Conservation (phyloP, 2,113 vertebrate species). For the Ahaetulla prasina region DNA sequence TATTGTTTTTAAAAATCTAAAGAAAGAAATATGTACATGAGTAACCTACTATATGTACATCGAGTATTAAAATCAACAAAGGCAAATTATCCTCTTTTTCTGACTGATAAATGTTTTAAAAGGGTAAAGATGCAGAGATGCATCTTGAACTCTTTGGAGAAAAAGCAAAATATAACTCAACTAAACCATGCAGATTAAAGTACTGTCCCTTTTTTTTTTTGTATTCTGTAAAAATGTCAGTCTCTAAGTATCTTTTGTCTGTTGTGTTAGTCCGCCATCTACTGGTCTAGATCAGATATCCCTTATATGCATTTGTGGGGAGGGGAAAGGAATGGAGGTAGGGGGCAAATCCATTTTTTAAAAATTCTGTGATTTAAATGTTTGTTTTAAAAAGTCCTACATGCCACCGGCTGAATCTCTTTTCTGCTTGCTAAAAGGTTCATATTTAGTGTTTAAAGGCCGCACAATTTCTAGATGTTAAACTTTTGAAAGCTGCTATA, state of each 20-base stretch:
- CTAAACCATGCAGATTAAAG: neutral
- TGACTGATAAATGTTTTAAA: neutral
- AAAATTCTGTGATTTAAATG: neutral
- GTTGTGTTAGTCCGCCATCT: conserved; percentile 38
- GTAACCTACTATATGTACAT: neutral
- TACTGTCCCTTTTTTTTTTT: neutral
- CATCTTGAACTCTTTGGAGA: neutral
- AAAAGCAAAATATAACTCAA: neutral
- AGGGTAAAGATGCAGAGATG: neutral
- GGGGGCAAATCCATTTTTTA: neutral
- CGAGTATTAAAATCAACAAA: neutral
- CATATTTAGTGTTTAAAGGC: neutral
- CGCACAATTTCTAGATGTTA: neutral
- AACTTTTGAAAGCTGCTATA: neutral
- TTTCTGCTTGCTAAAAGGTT: neutral
- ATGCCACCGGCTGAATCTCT: neutral
- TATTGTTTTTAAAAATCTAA: neutral
- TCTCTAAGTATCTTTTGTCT: rapidly evolving
- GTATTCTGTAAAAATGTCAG: neutral
- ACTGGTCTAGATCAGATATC: neutral
- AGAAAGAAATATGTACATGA: neutral
- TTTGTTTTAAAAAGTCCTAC: neutral
- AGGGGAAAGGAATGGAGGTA: neutral
- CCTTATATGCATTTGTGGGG: rapidly evolving
- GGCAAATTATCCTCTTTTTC: neutral